Base-by-base conservation (phyloP, 2,888 invertebrate species). In the Aphodius granarius region DNA sequence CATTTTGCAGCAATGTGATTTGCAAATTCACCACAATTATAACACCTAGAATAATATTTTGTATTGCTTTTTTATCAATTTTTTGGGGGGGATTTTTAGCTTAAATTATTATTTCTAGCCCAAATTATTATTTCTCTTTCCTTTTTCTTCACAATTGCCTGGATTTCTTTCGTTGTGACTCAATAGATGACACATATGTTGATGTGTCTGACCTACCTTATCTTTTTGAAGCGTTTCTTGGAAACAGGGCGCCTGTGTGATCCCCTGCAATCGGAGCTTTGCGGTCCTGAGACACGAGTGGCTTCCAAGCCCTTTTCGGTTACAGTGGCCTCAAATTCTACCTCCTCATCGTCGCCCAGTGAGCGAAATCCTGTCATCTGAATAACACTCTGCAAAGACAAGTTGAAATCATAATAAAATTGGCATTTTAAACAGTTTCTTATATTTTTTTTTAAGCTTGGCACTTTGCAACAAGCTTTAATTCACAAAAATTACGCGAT, bases 1-100 rank as follows among this genome's bases (percentile, higher is more conserved):
- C 97, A 97, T 86, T 96, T 96, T 62, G 95, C 94, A 43, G 97
- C 97, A 84, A 97, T 94, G 88, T 97, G 97, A 87, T 96, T 96
- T 71, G 95, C 94, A 85, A 96, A 96, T 87, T 96, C 95, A 3
- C 97, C 96, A 84, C 97, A 97, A 86, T 97, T 97, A 87, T 96
- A 97, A 88, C 97, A 97, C 85, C 95, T 95, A 86, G 70, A 83
- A 81, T n/a, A n/a, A n/a, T n/a, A n/a, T n/a, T n/a, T n/a, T n/a
- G n/a, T n/a, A n/a, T n/a, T n/a, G n/a, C n/a, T n/a, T n/a, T n/a
- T n/a, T n/a, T n/a, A n/a, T n/a, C n/a, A n/a, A n/a, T n/a, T n/a
- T n/a, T n/a, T n/a, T n/a, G n/a, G n/a, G n/a, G n/a, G n/a, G n/a
- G n/a, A n/a, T n/a, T n/a, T n/a, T n/a, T n/a, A n/a, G n/a, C n/a